Base-by-base conservation (phyloP, 2,888 invertebrate species). In the Cynaeus angustus region DNA sequence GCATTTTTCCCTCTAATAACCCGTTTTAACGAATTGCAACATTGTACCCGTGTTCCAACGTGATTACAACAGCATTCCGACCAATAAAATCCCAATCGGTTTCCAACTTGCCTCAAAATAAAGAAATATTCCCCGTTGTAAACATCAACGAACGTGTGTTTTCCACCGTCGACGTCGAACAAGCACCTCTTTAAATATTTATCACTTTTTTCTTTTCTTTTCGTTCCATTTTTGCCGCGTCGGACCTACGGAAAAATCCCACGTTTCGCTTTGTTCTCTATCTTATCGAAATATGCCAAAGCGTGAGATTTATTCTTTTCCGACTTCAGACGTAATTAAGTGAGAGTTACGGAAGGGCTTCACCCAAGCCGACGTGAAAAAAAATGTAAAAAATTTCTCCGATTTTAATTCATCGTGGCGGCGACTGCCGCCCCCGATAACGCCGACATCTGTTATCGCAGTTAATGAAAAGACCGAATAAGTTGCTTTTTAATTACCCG, bases 1-100 rank as follows among this genome's bases (percentile, higher is more conserved):
- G 21, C 21, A 21, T 21, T 21, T n/a, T 21, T 21, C 21, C 33
- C 33, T n/a, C 33, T 33, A 33, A 33, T 33, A 33, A 33, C 33
- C 33, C n/a, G 33, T 21, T 21, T 21, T 21, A 21, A 21, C 21
- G 33, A 33, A 33, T 33, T 33, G 41, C 41, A 41, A 41, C 41
- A 41, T 41, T 41, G 41, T 41, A 1, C 13, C 2, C 41, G 6
- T 12, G 41, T 12, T n/a, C 12, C 41, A n/a, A 33, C 41, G 41
- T 13, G 41, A 41, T 41, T 12, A 41, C 41, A 6, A n/a, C 41
- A 6, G 33, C 41, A 41, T 41, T 41, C 41, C 41, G 3, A 13
- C 41, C 41, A 41, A 41, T 41, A 41, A 41, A 41, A 41, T 41
- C 41, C 41, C 41, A 6, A 41, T 41, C 41, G 41, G 41, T 41